Evolutionary conservation across 2,113 vertebrate genomes (phyloP), one percentile per base, ranked within the genome.

Genomic region (Talpa occidentalis): DNA sequence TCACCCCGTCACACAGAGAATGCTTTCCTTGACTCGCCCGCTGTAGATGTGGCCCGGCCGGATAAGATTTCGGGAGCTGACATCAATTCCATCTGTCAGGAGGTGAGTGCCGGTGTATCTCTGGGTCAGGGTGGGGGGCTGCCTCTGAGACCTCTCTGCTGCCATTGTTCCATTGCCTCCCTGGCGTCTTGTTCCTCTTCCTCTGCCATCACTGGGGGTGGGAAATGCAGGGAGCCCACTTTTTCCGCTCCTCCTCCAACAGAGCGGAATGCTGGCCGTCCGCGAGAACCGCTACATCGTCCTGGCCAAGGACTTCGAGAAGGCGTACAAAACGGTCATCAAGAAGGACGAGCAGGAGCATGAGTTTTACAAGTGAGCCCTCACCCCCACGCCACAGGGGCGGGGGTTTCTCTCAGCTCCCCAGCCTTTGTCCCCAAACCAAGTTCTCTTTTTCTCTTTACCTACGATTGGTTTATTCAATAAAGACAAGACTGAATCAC

Each of bases 281-380:
- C 98, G 99, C 4, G 99, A 99, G 97, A 99, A 99, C 97, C 98
- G 99, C 21, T 99, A 99, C 97, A 99, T 99, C 9, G 99, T 99
- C 77, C 94, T 99, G 97, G 99, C 99, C 94, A 99, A 99, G 98
- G 99, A 99, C 98, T 99, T 99, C 1, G 99, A 99, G 95, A 99
- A 99, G 90, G 99, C 99, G 0, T 99, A 99, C 97, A 99, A 99
- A 97, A 99, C 99, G 0, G 99, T 99, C 94, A 99, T 99, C 98
- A 99, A 99, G 97, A 99, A 99, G 96, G 99, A 99, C 0, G 99
- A 99, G 88, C 99, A 99, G 96, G 99, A 99, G 93, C 99, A 99
- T 3, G 99, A 99, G 95, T 99, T 99, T 98, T 99, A 99, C 98
- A 99, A 99, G 95, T 99, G 99, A 98, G 80, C 30, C 60, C 26